Base-by-base conservation (phyloP, 2,797 vertebrate species). In the Selene dorsalis region DNA sequence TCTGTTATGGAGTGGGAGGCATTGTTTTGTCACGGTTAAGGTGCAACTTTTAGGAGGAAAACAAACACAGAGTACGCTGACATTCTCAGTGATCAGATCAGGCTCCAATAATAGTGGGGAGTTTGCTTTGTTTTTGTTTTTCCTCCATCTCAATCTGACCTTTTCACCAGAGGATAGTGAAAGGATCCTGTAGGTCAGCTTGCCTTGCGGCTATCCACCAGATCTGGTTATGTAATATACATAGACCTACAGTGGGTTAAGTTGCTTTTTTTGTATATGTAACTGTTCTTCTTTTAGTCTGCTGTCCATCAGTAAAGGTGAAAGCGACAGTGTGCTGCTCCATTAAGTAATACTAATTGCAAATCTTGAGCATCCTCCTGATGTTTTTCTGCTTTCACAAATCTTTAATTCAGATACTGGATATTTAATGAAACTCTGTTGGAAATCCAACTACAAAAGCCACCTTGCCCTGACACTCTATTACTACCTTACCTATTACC, bases 1-100 rank as follows among this genome's bases (percentile, higher is more conserved):
- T 89, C 88, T 86, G 82, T 84, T 89, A 62, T 85, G 83, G 86
- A 90, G 90, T 92, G 89, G 90, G 90, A 89, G 90, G 88, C 58
- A 79, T 80, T 93, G 87, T 87, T 89, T 84, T 91, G 84, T 88
- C 83, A 86, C n/a, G 75, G 84, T 80, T 45, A 88, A 89, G 89
- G 89, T 90, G 87, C 82, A 89, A 73, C 75, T 88, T 86, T 85
- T 64, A 55, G 67, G 56, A 75, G 75, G 80, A 86, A 87, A 88
- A 90, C 85, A 91, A 86, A 89, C 18, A 38, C 52, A 65, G 65
- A 67, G 59, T 48, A 45, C 1, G 47, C 71, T 75, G 85, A 74
- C 81, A 32, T 82, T 74, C 52, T 26, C 60, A 26, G 70, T 39
- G 60, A 85, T 77, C 64, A 22, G 60, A 80, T 78, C 62, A 35